Evolutionary conservation across 2,888 invertebrate genomes (phyloP).

Genomic region (Ophion costatus): DNA sequence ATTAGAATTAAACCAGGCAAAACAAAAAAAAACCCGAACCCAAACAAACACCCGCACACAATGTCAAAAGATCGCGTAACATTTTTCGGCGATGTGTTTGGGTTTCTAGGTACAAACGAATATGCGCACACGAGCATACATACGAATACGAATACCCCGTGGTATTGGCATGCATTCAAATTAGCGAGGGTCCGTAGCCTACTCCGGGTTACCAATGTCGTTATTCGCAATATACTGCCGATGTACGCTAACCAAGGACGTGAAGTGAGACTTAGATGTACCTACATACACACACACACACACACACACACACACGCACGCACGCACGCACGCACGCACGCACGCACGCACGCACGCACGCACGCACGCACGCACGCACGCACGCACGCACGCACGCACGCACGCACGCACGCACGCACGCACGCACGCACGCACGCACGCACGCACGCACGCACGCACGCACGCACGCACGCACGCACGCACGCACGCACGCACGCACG

Average conservation of each 20-base stretch:
- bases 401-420: too few species aligned
- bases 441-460: too few species aligned
- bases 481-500: too few species aligned
- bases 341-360: too few species aligned
- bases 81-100: slow-evolving; percentile 40
- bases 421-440: too few species aligned
- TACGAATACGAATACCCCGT: slow-evolving; percentile 15
- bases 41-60: not conserved
- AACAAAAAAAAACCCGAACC: not conserved
- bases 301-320: too few species aligned
- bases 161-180: slow-evolving; percentile 67
- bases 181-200: slow-evolving; percentile 64
- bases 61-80: slow-evolving; percentile 56
- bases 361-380: too few species aligned
- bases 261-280: slow-evolving; percentile 66
- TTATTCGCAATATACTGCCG: slow-evolving; percentile 68
- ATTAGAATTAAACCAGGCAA: too few species aligned
- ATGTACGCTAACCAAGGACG: slow-evolving; percentile 64
- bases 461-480: too few species aligned
- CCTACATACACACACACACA: too few species aligned
- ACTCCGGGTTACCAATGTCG: slow-evolving; percentile 66
- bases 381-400: too few species aligned
- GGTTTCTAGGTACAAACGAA: not conserved
- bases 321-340: too few species aligned
- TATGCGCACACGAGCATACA: slow-evolving; percentile 16